Base-by-base conservation (phyloP, 92 coral and sea anemone genomes). In the Meandrina meandrites region DNA sequence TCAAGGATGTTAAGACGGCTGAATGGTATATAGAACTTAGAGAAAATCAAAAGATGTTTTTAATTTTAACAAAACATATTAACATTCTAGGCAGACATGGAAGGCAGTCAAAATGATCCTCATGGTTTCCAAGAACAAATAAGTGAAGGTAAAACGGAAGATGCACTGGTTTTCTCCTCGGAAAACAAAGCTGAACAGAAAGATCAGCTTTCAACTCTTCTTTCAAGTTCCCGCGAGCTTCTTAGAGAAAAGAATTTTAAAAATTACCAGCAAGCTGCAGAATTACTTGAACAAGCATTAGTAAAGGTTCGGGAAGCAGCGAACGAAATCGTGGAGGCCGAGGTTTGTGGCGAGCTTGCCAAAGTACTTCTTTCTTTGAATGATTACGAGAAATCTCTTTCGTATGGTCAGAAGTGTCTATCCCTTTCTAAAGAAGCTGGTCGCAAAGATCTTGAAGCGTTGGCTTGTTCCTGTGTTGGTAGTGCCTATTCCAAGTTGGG, bases 401-500 rank as follows among this genome's bases (percentile, higher is more conserved):
- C 17, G n/a, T 80, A 62, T 54, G 84, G 73, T 9, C 84, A 62
- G 75, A 80, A 80, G 22, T 80, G 75, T 37, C 84, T 80, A 62
- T 58, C 74, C 74, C 74, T 80, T 62, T 80, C 84, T 24, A 36
- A 80, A 58, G 45, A 40, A 42, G 47, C 56, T 36, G 84, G 73
- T 27, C 75, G 27, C 15, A 80, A 80, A 80, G 70, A 62, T 62
- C 84, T 80, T 42, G 84, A 80, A 62, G 84, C 75, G 62, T 40
- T 80, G 35, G 84, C 84, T 8, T 58, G n/a, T 80, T 28, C 74
- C 18, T 62, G 35, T 62, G 84, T 80, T 80, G 84, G 84, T 24
- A 80, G 56, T 80, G 84, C 84, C 84, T 60, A 80, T 40, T 80
- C 75, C 34, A 80, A 80, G 22, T 35, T 80, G 62, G 84, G 84